Base-by-base conservation (phyloP, 2,113 vertebrate genomes). In the Syrmaticus mikado region DNA sequence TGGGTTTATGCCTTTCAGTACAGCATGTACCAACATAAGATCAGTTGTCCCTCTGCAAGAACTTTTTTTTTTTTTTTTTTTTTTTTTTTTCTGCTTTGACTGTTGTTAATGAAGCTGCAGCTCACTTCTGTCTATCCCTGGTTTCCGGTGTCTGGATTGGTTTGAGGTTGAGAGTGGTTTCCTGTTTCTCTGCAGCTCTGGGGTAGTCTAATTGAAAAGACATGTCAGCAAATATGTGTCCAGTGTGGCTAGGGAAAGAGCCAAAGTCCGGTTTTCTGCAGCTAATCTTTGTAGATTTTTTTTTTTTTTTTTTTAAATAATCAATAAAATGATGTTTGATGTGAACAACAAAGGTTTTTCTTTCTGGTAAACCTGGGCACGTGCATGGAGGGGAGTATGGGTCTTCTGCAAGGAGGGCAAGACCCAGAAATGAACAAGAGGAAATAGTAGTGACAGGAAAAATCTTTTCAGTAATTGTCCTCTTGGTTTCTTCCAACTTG, bases 81-180 rank as follows among this genome's bases (percentile, higher is more conserved):
- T 52, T 24, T 50, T 30, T 55, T 52, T 24, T 95, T 97, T 64
- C 93, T 95, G 61, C 86, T 76, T 70, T 86, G 91, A 75, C 95
- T 96, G 16, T 15, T 92, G 94, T 87, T 97, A 97, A 96, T 87
- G 96, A 97, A 90, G 65, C 92, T 84, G 90, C 90, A 94, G 95
- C 93, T 81, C 13, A 8, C 89, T 80, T 67, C 97, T 96, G 97
- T 97, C 98, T 98, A 97, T 97, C 95, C 96, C 96, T 85, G 92
- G 97, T 98, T 98, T 98, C 98, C 97, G 96, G 97, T 94, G 96
- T 98, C 98, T 98, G 98, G 97, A 89, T 82, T 96, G 97, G 96
- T 97, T 98, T 98, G 98, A 98, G 97, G 96, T 97, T 97, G 95
- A 58, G 22, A 93, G 95, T 18, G 96, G 97, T 98, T 98, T 98